A percentile compares a stretch with the other conserved stretches of the same genome.
Evolutionary conservation across 2,797 vertebrate genomes (phyloP).

Genomic region (Acridotheres tristis): DNA sequence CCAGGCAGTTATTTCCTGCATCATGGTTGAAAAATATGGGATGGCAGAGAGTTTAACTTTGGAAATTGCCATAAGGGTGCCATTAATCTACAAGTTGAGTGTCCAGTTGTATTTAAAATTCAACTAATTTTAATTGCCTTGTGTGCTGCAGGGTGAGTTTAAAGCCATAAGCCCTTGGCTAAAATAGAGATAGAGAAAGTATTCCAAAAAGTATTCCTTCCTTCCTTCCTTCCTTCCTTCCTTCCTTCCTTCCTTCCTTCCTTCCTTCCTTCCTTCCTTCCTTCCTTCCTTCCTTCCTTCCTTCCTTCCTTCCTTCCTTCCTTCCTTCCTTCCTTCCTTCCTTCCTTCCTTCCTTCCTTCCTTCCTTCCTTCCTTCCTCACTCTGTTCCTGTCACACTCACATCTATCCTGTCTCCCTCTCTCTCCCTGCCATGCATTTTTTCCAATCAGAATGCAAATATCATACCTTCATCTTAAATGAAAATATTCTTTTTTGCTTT

Average conservation of each 20-base stretch:
- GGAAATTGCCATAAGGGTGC: neutral
- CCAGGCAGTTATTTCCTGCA: neutral
- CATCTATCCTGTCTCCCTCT: fast-evolving
- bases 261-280: too few species aligned
- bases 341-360: neutral
- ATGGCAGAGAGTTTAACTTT: neutral
- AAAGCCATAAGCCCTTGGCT: neutral
- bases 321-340: neutral
- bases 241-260: too few species aligned
- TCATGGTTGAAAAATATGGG: neutral
- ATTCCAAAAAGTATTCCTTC: neutral
- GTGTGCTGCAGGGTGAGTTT: neutral
- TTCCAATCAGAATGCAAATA: neutral
- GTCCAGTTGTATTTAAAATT: neutral
- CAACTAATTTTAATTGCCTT: neutral
- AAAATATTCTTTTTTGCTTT: neutral
- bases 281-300: neutral
- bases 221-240: neutral
- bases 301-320: neutral
- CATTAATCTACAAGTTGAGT: neutral
- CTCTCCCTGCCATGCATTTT: neutral
- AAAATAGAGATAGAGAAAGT: neutral
- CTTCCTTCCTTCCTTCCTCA: neutral
- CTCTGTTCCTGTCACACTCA: too few species aligned
- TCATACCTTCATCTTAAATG: neutral